Conservation (phyloP, 1,140 invertebrate species). For the Drosophila bipectinata region DNA sequence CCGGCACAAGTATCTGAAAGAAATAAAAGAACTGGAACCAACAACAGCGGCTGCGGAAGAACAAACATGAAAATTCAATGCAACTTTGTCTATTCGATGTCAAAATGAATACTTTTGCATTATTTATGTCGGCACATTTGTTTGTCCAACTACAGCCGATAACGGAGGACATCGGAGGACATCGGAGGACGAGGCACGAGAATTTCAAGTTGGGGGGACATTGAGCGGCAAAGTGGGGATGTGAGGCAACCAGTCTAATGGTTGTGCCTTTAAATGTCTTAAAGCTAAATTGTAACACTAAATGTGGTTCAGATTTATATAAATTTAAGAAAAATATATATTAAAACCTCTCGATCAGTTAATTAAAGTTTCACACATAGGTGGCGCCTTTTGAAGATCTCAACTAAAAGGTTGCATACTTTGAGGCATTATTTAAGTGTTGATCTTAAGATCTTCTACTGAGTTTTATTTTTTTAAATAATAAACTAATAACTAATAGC, state of each 20-base stretch:
- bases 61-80: constrained; percentile 58
- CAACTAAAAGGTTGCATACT: constrained; percentile 8
- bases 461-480: too few species aligned
- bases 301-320: too few species aligned
- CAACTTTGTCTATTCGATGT: constrained; percentile 81
- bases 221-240: neutral
- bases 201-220: neutral
- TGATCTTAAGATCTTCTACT: neutral
- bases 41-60: constrained; percentile 18
- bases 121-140: constrained; percentile 76
- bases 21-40: constrained; percentile 28
- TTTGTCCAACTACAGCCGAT: constrained; percentile 59
- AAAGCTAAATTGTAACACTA: constrained; percentile 2
- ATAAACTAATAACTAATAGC: too few species aligned
- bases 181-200: neutral
- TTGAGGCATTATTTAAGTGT: constrained; percentile 1
- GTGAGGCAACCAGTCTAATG: neutral
- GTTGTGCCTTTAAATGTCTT: constrained; percentile 9
- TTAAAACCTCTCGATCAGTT: too few species aligned
- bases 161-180: constrained; percentile 47
- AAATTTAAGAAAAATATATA: too few species aligned
- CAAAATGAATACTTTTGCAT: constrained; percentile 81
- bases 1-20: constrained; percentile 44
- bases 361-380: neutral
- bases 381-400: constrained; percentile 3